These are phyloP conservation scores for Drosophila mayri DNA, from an alignment of 1,140 invertebrate genomes.

Conservation along the genomic window DNA sequence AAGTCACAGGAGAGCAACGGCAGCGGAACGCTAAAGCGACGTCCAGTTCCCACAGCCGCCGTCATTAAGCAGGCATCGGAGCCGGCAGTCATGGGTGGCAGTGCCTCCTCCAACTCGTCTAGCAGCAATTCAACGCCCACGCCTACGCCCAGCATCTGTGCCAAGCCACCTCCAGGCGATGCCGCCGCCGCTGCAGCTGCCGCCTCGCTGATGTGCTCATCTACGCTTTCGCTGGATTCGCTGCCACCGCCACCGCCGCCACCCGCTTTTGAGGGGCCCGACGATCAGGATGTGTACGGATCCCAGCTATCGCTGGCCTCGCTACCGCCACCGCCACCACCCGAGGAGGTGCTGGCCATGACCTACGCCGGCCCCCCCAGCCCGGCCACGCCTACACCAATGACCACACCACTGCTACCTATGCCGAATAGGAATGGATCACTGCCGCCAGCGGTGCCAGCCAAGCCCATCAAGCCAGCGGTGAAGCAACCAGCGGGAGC, in stretches of 20 bases:
- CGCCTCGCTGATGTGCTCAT: constrained; percentile 88
- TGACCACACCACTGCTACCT: constrained; percentile 2
- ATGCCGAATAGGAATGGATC: constrained; percentile 62
- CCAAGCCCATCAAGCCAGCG: constrained; percentile 80
- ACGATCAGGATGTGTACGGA: constrained; percentile 88
- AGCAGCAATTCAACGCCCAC: constrained; percentile 82
- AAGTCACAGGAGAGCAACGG: constrained; percentile 87
- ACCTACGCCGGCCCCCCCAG: constrained; percentile 37
- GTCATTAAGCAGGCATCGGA: constrained; percentile 36
- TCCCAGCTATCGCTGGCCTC: constrained; percentile 89
- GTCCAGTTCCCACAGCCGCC: constrained; percentile 60
- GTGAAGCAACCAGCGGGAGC: constrained; percentile 58
- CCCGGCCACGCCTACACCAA: constrained; percentile 47
- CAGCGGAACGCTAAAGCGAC: constrained; percentile 87
- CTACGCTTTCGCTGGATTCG: constrained; percentile 90
- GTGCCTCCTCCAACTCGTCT: constrained; percentile 69
- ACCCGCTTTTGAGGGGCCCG: constrained; percentile 86
- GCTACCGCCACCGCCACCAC: constrained; percentile 89
- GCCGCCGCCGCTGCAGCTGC: not conserved
- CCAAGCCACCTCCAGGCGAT: constrained; percentile 56
- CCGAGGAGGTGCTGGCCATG: constrained; percentile 84
- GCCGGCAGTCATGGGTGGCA: constrained; percentile 33
- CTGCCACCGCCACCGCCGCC: constrained; percentile 92
- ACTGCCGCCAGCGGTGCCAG: constrained; percentile 74
- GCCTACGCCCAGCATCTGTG: constrained; percentile 78